Conservation (phyloP, 2,797 vertebrate species). For the Tragopan temminckii region DNA sequence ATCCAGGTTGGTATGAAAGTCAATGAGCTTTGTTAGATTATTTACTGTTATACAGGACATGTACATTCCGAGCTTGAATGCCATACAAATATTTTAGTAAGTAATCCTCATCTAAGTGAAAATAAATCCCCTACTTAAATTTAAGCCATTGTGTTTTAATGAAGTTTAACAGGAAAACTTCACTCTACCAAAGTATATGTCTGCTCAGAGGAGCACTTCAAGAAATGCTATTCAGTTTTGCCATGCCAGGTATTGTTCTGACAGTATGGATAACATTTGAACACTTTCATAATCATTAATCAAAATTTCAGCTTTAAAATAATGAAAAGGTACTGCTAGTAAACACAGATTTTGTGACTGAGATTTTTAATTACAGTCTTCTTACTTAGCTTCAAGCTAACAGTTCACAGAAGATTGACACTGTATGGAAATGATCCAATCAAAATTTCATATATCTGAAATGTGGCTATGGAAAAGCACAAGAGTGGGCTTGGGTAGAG, state of each 20-base stretch:
- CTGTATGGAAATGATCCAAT: not conserved
- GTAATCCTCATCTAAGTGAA: constrained; percentile 45
- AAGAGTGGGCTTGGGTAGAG: not conserved
- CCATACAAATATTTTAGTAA: not conserved
- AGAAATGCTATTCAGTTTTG: not conserved
- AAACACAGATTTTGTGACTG: rapidly evolving
- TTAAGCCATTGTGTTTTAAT: constrained; percentile 2
- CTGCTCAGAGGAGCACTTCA: not conserved
- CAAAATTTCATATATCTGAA: not conserved
- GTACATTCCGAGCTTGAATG: not conserved
- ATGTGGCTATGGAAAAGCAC: not conserved
- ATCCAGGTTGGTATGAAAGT: not conserved
- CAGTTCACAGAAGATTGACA: not conserved
- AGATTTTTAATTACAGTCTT: not conserved
- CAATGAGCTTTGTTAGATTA: not conserved
- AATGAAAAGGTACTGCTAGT: not conserved
- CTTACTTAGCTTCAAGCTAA: not conserved
- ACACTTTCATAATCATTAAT: not conserved
- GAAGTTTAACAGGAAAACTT: not conserved
- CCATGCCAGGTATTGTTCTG: not conserved
- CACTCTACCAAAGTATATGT: rapidly evolving
- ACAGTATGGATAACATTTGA: not conserved
- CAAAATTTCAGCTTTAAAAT: not conserved
- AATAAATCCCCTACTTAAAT: constrained; percentile 44
- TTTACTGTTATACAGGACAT: not conserved